A percentile compares a stretch with the other conserved stretches of the same genome.
These are phyloP conservation scores for Philereme transversata DNA, from an alignment of 2,888 invertebrate species.

Conservation along the genomic window DNA sequence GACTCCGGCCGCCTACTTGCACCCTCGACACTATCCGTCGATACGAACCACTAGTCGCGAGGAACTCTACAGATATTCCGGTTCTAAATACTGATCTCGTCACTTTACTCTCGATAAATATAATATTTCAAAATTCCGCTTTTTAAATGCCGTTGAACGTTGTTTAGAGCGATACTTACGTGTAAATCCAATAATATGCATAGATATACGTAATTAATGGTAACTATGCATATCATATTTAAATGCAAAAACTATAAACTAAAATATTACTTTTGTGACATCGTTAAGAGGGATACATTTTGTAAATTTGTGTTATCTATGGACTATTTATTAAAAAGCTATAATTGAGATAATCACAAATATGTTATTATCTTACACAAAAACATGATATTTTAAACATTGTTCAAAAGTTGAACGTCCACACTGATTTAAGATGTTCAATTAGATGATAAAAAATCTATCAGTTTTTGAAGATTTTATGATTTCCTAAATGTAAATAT, in stretches of 20 bases:
- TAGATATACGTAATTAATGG: conserved; percentile 1
- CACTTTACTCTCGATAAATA: conserved; percentile 28
- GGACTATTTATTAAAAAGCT: conserved; percentile 40
- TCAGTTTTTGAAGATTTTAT: conserved; percentile 31
- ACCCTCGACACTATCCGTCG: conserved; percentile 36
- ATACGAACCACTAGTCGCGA: conserved; percentile 47
- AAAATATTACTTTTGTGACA: conserved; percentile 27
- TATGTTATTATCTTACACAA: conserved; percentile 38
- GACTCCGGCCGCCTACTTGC: conserved; percentile 39
- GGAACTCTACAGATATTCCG: conserved; percentile 48
- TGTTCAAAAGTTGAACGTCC: conserved; percentile 34
- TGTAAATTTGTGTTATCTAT: conserved; percentile 35
- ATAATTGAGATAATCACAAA: conserved; percentile 40
- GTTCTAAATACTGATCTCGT: conserved; percentile 48
- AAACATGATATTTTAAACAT: conserved; percentile 38
- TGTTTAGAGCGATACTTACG: conserved; percentile 20
- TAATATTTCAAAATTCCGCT: conserved; percentile 22
- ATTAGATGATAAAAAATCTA: conserved; percentile 30
- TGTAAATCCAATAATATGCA: conserved; percentile 14
- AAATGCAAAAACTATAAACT: conserved; percentile 29
- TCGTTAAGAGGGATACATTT: conserved; percentile 33
- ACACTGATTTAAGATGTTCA: conserved; percentile 26
- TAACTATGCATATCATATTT: conserved; percentile 20
- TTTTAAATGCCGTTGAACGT: conserved; percentile 24
- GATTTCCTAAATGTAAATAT: conserved; percentile 21